Evolutionary conservation across 2,888 invertebrate genomes (phyloP), one percentile per base, ranked within the genome.

Genomic region (Hedya salicella): DNA sequence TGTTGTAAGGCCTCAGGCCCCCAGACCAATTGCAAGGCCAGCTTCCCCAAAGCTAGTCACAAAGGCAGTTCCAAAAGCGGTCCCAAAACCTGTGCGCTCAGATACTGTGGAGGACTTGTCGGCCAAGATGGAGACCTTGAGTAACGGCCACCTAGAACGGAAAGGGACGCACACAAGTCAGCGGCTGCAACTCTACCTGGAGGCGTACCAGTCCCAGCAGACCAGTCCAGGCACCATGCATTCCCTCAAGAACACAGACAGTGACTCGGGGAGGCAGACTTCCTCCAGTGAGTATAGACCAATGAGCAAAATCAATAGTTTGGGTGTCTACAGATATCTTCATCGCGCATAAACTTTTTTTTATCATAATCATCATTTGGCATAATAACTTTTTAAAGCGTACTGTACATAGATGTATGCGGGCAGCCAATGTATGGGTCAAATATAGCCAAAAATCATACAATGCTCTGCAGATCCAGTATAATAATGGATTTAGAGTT

Each of bases 241-340:
- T 32, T 59, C 54, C 8, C 57, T 40, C 9, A 2, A 13, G 16
- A 36, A 11, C 8, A 8, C 36, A 11, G 79, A 79, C 54, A 70
- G 71, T n/a, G 84, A 83, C 63, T 87, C 88, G 0, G 81, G 82
- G 11, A 73, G 77, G 53, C 81, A 78, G 25, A 84, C 87, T 16
- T 76, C 74, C 3, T 83, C 85, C 16, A 87, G 89, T 90, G 68
- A 83, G 86, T 80, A 60, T 4, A 50, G n/a, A 40, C 19, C 0
- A 0, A 9, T 36, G 36, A 9, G 9, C 4, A 30, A 11, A n/a
- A n/a, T n/a, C n/a, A n/a, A n/a, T n/a, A n/a, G n/a, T n/a, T n/a
- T n/a, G n/a, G n/a, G n/a, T n/a, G n/a, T n/a, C n/a, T n/a, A n/a
- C n/a, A n/a, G n/a, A n/a, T n/a, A n/a, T n/a, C n/a, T n/a, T n/a